Evolutionary conservation across 2,113 vertebrate species (phyloP), one percentile per base, ranked within the genome.

Genomic region (Aspidoscelis tigris): DNA sequence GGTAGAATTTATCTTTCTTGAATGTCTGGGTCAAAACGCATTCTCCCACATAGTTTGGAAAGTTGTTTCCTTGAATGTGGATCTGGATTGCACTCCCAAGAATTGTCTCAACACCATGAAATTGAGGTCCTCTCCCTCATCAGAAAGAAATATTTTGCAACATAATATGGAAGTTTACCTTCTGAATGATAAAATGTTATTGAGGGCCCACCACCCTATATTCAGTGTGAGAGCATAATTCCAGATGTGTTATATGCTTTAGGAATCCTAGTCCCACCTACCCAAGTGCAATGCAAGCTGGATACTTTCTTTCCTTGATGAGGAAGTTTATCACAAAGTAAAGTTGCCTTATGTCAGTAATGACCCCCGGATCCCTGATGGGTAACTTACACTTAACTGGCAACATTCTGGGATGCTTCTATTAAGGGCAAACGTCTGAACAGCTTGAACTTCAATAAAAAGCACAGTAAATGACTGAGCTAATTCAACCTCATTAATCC

Each of bases 401-500:
- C 93, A 92, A 86, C 95, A 94, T 91, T 94, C 94, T 93, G 93
- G 89, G 93, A 85, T 88, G 85, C 90, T 95, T 85, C 53, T 87
- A 95, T 94, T 94, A 94, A 94, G 88, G 84, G 88, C 92, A 92
- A 87, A 88, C 84, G 87, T 18, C 86, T 76, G 86, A 96, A 95
- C 95, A 96, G 95, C 95, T 95, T 95, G 96, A 96, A 93, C 90
- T 88, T 94, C 95, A 69, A 93, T 93, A 94, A 96, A 95, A 92
- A 89, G 92, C 73, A 69, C 94, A 89, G 79, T 88, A 95, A 96
- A 92, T 80, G 93, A 93, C 93, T 94, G 90, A 92, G 93, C 92
- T 95, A 95, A 95, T 95, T 95, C 92, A 94, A 93, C 91, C 91
- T 95, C 94, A 94, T 96, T 95, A 96, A 95, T 95, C 91, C 93